phyloP scores from a whole-genome alignment of 2,797 vertebrate genomes.

The Mus caroli region DNA sequence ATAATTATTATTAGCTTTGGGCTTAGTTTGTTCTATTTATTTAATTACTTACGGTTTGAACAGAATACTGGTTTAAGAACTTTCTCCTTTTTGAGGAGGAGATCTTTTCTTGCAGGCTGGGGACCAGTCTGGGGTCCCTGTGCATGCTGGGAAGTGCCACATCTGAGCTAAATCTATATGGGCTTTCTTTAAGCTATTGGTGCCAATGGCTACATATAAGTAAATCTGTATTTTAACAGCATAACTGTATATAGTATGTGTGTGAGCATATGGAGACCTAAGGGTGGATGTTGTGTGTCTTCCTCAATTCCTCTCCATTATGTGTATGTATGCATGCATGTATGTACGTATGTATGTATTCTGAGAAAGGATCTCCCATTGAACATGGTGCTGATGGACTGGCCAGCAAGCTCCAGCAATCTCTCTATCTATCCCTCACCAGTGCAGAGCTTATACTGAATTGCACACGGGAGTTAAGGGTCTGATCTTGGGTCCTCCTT shows the following conservation, averaged over 20 bases:
- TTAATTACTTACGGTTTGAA: neutral
- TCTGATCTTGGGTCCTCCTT: neutral
- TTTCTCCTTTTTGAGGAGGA: neutral
- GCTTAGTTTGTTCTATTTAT: slow-evolving; percentile 32
- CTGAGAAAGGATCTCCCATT: neutral
- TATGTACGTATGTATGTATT: neutral
- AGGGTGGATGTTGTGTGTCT: neutral
- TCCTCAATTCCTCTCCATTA: neutral
- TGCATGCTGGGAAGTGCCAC: neutral
- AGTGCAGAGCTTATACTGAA: neutral
- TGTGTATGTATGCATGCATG: neutral
- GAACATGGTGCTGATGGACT: neutral
- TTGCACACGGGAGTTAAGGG: neutral
- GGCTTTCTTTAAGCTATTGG: slow-evolving; percentile 11
- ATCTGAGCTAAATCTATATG: neutral
- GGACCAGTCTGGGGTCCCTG: neutral
- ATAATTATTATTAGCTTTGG: neutral
- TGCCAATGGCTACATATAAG: neutral
- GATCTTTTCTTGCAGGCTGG: neutral
- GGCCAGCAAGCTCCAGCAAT: neutral
- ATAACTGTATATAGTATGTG: neutral
- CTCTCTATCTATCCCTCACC: neutral
- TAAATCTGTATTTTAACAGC: slow-evolving; percentile 6
- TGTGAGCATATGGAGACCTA: neutral
- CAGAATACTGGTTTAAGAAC: neutral